Base-by-base conservation (phyloP, 2,797 vertebrate species). In the Acrocephalus scirpaceus region DNA sequence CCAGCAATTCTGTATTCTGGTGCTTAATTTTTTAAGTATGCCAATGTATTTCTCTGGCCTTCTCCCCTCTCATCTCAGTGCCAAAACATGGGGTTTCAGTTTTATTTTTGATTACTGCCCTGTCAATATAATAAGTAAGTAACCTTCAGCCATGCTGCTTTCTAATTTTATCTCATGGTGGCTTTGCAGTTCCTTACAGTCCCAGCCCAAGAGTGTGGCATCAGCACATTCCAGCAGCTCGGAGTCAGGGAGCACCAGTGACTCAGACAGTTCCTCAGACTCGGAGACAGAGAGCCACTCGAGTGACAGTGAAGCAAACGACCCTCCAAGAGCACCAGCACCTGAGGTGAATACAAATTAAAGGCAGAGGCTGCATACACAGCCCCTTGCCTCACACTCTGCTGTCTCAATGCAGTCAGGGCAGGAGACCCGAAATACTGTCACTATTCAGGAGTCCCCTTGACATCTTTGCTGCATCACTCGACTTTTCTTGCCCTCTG, bases 221-320 rank as follows among this genome's bases (percentile, higher is more conserved):
- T 98, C 97, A 72, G 97, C 98, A 96, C 99, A 98, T 98, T 99
- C 98, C 98, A 98, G 98, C 87, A 98, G 97, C 51, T 94, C 87
- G 0, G 98, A 98, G 94, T 98, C 98, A 2, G 97, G 98, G 74
- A 98, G 98, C 97, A 98, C 98, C 95, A 99, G 98, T n/a, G 99
- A 98, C 85, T 99, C 98, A 0, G 99, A 99, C 91, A 99, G 98
- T 95, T 99, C 98, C 95, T 99, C 98, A 0, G 98, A 98, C 96
- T 98, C 98, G 0, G 98, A 99, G 93, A 98, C 98, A 2, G 99
- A 98, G 88, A 98, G 97, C 96, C 98, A 94, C 76, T 98, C 98
- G 6, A 98, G 98, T 66, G 97, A 98, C 95, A 96, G 97, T 1
- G 98, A 99, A 94, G 98, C 96, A 8, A 97, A 96, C 1, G 71